Percentiles rank a stretch among this genome's conserved stretches.
These are phyloP conservation scores for Pyrgus malvae DNA, from an alignment of 2,888 invertebrate genomes.

Conservation along the genomic window DNA sequence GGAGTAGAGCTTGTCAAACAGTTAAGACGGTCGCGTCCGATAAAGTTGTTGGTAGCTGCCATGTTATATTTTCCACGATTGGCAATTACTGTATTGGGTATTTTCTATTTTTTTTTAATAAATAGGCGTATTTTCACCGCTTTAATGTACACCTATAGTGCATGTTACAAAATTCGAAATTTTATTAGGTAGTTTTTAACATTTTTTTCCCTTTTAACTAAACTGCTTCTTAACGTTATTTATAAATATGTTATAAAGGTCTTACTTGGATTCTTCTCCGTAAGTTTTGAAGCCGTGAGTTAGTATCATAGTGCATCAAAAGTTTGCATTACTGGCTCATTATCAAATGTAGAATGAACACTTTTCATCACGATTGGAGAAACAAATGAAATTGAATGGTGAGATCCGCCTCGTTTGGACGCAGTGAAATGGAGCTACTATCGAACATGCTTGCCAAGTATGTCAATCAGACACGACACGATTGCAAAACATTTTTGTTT, in stretches of 20 bases:
- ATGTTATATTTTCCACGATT: not conserved
- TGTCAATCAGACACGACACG: not conserved
- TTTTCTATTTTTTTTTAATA: not conserved
- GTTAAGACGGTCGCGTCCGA: not conserved
- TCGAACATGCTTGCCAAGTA: not conserved
- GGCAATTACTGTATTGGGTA: conserved; percentile 17
- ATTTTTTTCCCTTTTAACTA: not conserved
- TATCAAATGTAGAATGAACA: conserved; percentile 12
- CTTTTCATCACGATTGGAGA: conserved; percentile 20
- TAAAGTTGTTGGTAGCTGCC: not conserved
- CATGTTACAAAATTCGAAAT: conserved; percentile 26
- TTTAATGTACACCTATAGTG: conserved; percentile 4
- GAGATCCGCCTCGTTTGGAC: conserved; percentile 7
- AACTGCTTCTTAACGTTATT: conserved; percentile 22
- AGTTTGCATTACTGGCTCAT: conserved; percentile 12
- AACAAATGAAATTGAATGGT: not conserved
- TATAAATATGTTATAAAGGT: conserved; percentile 26
- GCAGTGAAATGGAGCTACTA: not conserved
- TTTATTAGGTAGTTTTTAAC: not conserved
- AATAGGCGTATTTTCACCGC: conserved; percentile 5
- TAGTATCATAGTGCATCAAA: conserved; percentile 13
- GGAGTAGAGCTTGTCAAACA: too few species aligned
- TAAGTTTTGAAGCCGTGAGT: conserved; percentile 22
- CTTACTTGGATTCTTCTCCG: conserved; percentile 25
- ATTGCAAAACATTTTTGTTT: not conserved